Percentiles rank a stretch among this genome's conserved stretches.
Conservation (phyloP, 37 sponge, comb jelly and placozoan genomes). For the Chondrosia reniformis region DNA sequence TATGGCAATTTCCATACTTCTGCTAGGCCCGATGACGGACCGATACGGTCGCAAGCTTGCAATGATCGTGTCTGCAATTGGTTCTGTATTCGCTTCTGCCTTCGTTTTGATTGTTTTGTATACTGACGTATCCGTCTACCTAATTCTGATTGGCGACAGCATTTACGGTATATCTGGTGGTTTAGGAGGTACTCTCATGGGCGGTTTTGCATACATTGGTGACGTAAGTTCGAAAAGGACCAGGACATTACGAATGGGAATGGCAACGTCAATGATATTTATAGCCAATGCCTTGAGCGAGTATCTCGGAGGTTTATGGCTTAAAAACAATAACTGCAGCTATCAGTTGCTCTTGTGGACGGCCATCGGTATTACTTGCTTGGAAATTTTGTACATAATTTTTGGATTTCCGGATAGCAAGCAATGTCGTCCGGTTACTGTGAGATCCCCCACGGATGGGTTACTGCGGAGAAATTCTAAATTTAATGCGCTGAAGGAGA, state of each 20-base stretch:
- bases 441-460: no score
- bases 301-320: conserved; percentile 35
- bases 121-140: conserved; percentile 4
- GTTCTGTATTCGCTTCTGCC: background rate
- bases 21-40: conserved; percentile 50
- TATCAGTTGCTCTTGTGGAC: conserved; percentile 17
- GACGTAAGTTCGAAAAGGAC: conserved; percentile 44
- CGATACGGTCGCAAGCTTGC: conserved; percentile 34
- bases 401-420: conserved; percentile 40
- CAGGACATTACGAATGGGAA: conserved; percentile 37
- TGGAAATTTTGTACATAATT: conserved; percentile 20
- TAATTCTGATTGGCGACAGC: background rate
- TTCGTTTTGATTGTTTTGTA: conserved; percentile 11
- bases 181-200: conserved; percentile 30
- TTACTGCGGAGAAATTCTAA: no score
- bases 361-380: background rate
- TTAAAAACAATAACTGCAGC: conserved; percentile 30
- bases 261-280: conserved; percentile 35
- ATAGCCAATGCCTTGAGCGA: conserved; percentile 22
- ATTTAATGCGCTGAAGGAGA: no score
- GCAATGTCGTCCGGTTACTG: background rate
- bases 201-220: conserved; percentile 36
- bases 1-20: conserved; percentile 26
- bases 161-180: conserved; percentile 34
- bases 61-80: conserved; percentile 16